A percentile compares a stretch with the other conserved stretches of the same genome.
These are phyloP conservation scores for Potorous gilbertii DNA, from an alignment of 2,797 vertebrate genomes.

Conservation along the genomic window DNA sequence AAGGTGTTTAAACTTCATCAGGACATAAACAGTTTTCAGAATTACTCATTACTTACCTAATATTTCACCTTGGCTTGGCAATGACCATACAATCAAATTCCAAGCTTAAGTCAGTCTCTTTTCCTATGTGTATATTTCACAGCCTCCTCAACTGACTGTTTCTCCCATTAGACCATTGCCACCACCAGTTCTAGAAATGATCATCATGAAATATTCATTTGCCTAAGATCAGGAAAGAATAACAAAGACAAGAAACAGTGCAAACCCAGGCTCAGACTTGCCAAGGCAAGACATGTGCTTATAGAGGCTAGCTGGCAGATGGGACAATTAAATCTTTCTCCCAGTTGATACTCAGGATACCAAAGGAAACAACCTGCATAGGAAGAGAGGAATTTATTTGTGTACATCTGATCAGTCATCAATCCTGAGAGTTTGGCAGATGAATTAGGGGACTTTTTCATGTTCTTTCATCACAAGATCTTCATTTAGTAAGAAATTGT, in stretches of 20 bases:
- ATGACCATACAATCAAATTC: too few relatives aligned
- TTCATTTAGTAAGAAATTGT: background rate
- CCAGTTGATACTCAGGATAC: background rate
- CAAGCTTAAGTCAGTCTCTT: too few relatives aligned
- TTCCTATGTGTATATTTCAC: too few relatives aligned
- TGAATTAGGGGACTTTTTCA: background rate
- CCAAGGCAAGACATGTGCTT: background rate
- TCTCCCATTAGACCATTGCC: background rate
- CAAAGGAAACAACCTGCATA: background rate
- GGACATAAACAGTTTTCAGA: background rate
- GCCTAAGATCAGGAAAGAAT: background rate
- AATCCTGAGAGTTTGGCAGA: background rate
- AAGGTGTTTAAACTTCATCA: too few relatives aligned
- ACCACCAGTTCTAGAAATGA: background rate
- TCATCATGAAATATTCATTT: background rate
- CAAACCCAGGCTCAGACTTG: background rate
- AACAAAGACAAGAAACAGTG: background rate
- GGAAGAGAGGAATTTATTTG: background rate
- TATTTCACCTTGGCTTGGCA: too few relatives aligned
- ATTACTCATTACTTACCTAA: too few relatives aligned
- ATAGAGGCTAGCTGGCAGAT: background rate
- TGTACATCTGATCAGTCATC: background rate
- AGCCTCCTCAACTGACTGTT: background rate
- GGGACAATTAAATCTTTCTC: background rate
- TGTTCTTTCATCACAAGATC: background rate